These are phyloP conservation scores for Leptinotarsa haldemani DNA, from an alignment of 2,888 invertebrate genomes.

Conservation along the genomic window DNA sequence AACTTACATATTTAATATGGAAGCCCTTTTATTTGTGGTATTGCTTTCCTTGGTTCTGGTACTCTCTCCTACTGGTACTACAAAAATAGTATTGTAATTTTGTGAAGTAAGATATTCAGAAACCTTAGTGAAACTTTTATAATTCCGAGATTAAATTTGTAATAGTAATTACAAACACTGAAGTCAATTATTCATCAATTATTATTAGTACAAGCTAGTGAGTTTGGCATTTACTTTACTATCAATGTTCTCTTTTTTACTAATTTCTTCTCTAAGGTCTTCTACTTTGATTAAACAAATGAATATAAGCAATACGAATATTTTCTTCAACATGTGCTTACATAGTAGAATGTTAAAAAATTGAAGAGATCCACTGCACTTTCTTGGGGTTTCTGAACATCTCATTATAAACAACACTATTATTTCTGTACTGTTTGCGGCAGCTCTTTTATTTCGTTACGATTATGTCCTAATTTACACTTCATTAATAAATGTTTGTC, in stretches of 20 bases:
- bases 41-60: constrained; percentile 31
- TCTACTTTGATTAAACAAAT: too few species aligned
- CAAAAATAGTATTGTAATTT: constrained; percentile 21
- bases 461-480: constrained; percentile 65
- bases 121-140: not conserved
- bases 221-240: too few species aligned
- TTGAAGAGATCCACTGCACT: not conserved
- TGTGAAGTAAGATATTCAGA: constrained; percentile 13
- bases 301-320: too few species aligned
- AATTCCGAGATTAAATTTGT: not conserved
- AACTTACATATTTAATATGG: not conserved
- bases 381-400: constrained; percentile 28
- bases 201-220: too few species aligned
- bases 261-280: too few species aligned
- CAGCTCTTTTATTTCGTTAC: constrained; percentile 58
- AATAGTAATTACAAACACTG: too few species aligned
- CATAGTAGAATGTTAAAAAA: too few species aligned
- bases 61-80: constrained; percentile 28
- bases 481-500: constrained; percentile 67
- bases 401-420: constrained; percentile 54
- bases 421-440: constrained; percentile 59
- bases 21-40: not conserved
- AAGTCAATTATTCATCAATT: too few species aligned
- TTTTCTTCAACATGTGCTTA: too few species aligned
- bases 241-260: too few species aligned